A percentile compares a stretch with the other conserved stretches of the same genome.
Conservation (phyloP, 1,140 invertebrate species). For the Heliconius congener region DNA sequence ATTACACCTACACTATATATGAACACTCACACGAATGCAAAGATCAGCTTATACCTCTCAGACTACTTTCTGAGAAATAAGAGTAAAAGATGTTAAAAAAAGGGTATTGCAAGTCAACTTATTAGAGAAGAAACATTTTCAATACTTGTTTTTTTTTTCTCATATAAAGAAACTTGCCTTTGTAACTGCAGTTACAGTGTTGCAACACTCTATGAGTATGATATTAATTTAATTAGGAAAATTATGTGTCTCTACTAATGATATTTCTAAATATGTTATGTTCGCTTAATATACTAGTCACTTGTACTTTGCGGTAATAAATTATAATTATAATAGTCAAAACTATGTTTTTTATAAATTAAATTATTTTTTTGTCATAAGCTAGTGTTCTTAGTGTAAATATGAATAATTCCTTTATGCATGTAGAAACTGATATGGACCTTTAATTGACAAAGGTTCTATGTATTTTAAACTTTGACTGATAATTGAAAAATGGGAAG, state of each 20-base stretch:
- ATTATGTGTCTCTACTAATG: constrained; percentile 7
- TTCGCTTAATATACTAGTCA: constrained; percentile 6
- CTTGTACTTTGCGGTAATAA: background rate
- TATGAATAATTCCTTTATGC: background rate
- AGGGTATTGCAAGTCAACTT: background rate
- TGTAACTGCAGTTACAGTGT: background rate
- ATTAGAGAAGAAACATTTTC: background rate
- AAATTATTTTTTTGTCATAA: constrained; percentile 10
- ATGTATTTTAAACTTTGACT: background rate
- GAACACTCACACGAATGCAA: too few relatives aligned
- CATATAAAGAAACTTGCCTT: background rate
- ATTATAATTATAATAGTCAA: background rate
- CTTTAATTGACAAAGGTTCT: background rate
- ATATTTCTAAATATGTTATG: background rate
- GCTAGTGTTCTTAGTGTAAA: constrained; percentile 7
- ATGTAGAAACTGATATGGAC: background rate
- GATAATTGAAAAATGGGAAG: background rate
- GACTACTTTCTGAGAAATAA: too few relatives aligned
- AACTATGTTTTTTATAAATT: background rate
- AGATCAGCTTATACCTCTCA: too few relatives aligned
- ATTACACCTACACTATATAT: too few relatives aligned
- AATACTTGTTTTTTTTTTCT: background rate
- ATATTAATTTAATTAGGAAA: background rate
- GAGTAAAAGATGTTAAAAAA: background rate
- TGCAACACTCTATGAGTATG: too few relatives aligned